Base-by-base conservation (phyloP, 2,888 invertebrate genomes). In the Odontomyia ornata region DNA sequence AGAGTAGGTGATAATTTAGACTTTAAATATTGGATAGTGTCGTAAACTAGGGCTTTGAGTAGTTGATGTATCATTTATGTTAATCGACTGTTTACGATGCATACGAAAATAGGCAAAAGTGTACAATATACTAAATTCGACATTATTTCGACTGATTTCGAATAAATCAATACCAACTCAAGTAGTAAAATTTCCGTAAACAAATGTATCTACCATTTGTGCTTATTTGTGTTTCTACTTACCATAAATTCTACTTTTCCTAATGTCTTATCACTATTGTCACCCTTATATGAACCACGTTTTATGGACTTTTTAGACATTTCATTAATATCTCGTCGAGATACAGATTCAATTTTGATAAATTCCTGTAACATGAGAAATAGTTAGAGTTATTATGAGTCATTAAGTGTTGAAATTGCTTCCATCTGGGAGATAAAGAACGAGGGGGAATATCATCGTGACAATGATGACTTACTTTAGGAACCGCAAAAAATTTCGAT, bases 401-500 rank as follows among this genome's bases (percentile, higher is more conserved):
- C 13, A 52, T 52, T 18, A 52, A 52, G n/a, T 18, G n/a, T 4
- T 52, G 4, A 52, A 52, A 52, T 52, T n/a, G 15, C 52, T 52
- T 77, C 28, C 71, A n/a, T 71, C n/a, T n/a, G 0, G 28, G 2
- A 5, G 9, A 36, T 36, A 36, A 36, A 36, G 3, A 36, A 36
- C 36, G n/a, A n/a, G n/a, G n/a, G n/a, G n/a, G n/a, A n/a, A n/a
- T 9, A 36, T 36, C 36, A 36, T 5, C 5, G 36, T 36, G 9
- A 9, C 36, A 15, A n/a, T 36, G 21, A n/a, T 57, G 30, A 25
- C 52, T 76, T 81, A 86, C 87, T 83, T 84, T 85, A 77, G 86
- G 86, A 82, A 87, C 85, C 80, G 84, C 85, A 81, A 87, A 86
- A 83, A 86, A 87, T 80, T 84, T 85, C 30, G 86, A 84, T 77